Conservation (phyloP, 2,888 invertebrate genomes). For the Drosophila infuscata region DNA sequence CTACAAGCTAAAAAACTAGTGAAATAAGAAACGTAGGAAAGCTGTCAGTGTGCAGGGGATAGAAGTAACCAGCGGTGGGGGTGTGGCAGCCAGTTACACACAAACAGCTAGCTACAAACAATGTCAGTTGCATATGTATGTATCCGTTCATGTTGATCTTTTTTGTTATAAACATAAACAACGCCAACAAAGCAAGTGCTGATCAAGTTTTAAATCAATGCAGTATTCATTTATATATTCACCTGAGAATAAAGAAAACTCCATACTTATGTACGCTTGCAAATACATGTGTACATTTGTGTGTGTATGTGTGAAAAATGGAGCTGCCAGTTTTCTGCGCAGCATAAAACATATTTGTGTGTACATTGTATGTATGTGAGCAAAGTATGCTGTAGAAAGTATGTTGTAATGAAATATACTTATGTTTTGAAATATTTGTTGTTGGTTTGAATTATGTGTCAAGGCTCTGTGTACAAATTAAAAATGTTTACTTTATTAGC, state of each 20-base stretch:
- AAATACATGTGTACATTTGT: background rate
- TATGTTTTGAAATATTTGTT: background rate
- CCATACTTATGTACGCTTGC: slow-evolving; percentile 4
- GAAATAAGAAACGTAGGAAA: slow-evolving; percentile 35
- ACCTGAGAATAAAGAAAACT: slow-evolving; percentile 9
- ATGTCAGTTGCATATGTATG: slow-evolving; percentile 23
- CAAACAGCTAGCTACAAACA: slow-evolving; percentile 33
- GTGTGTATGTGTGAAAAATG: slow-evolving; percentile 2
- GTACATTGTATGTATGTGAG: background rate
- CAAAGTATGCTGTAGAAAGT: background rate
- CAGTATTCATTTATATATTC: slow-evolving; percentile 15
- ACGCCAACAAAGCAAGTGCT: slow-evolving; percentile 7
- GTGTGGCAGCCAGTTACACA: slow-evolving; percentile 56
- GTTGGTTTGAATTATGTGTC: background rate
- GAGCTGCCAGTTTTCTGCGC: slow-evolving; percentile 46
- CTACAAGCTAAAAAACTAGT: slow-evolving; percentile 14
- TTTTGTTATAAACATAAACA: slow-evolving; percentile 52
- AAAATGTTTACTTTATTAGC: slow-evolving; percentile 27
- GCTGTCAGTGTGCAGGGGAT: slow-evolving; percentile 12
- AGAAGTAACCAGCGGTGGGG: slow-evolving; percentile 50
- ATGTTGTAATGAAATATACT: background rate
- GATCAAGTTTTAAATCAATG: background rate
- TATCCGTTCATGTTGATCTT: slow-evolving; percentile 29
- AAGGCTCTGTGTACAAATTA: slow-evolving; percentile 8
- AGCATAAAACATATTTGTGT: slow-evolving; percentile 26